A percentile compares a stretch with the other conserved stretches of the same genome.
Evolutionary conservation across 2,113 vertebrate genomes (phyloP).

Genomic region (Cochlearius cochlearius): DNA sequence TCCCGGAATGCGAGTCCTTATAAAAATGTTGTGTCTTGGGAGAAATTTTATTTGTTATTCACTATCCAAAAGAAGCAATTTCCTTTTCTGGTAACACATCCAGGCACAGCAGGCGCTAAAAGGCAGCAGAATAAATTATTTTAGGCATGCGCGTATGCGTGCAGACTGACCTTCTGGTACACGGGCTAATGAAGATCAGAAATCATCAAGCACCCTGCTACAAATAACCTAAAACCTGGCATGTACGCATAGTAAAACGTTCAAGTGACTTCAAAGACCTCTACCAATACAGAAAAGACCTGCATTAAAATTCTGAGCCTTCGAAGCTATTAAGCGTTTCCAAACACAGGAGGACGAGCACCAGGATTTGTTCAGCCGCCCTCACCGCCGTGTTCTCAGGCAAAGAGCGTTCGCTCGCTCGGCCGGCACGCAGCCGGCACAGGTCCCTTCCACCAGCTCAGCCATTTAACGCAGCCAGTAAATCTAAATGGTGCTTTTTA

Average conservation of each 20-base stretch:
- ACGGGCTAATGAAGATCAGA: conserved; percentile 12
- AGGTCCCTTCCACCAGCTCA: background rate
- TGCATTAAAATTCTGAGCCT: conserved; percentile 15
- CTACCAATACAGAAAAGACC: background rate
- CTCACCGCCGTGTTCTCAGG: rapidly evolving
- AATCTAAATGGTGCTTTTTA: background rate
- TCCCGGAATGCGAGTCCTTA: background rate
- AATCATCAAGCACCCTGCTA: background rate
- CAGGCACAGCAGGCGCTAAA: background rate
- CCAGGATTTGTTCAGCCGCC: background rate
- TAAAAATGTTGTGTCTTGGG: background rate
- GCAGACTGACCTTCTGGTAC: background rate
- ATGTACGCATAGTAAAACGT: background rate
- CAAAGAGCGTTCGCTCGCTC: background rate
- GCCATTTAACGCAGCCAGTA: background rate
- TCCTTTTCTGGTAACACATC: background rate
- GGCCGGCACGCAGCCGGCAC: rapidly evolving
- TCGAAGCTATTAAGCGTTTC: background rate
- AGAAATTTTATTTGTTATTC: background rate
- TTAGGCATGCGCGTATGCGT: background rate
- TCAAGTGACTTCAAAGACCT: conserved; percentile 26
- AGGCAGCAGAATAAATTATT: background rate
- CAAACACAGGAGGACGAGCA: background rate
- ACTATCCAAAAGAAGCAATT: background rate
- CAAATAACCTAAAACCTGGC: background rate